These are phyloP conservation scores for Jacana jacana DNA, from an alignment of 2,113 vertebrate genomes.

Conservation along the genomic window DNA sequence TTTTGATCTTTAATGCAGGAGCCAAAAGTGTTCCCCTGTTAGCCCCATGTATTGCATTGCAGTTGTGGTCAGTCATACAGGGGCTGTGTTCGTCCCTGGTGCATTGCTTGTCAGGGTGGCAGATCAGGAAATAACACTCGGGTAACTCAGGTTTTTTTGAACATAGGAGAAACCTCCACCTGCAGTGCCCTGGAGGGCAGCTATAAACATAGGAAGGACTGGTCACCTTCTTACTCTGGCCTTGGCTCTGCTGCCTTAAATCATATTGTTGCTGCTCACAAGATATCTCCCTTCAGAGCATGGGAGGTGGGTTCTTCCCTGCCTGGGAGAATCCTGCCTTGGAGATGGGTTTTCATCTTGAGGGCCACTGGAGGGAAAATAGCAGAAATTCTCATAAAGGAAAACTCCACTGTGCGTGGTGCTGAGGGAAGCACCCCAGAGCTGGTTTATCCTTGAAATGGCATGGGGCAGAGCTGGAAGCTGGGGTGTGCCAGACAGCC, in stretches of 20 bases:
- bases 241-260: background rate
- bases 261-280: background rate
- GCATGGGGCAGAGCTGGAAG: background rate
- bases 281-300: background rate
- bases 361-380: background rate
- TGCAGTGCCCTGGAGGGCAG: background rate
- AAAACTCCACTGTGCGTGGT: background rate
- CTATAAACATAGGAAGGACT: background rate
- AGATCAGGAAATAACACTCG: background rate
- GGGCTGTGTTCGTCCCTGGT: background rate
- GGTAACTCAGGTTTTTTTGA: background rate
- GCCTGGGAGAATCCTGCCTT: rapidly evolving
- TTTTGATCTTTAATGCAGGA: background rate
- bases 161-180: background rate
- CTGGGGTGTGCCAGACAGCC: background rate
- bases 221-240: background rate
- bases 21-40: background rate
- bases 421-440: background rate
- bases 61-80: background rate
- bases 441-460: background rate
- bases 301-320: rapidly evolving
- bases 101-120: background rate
- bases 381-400: background rate
- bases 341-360: background rate
- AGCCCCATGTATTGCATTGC: background rate